Evolutionary conservation across 2,113 vertebrate genomes (phyloP).

Genomic region (Anguilla japonica): DNA sequence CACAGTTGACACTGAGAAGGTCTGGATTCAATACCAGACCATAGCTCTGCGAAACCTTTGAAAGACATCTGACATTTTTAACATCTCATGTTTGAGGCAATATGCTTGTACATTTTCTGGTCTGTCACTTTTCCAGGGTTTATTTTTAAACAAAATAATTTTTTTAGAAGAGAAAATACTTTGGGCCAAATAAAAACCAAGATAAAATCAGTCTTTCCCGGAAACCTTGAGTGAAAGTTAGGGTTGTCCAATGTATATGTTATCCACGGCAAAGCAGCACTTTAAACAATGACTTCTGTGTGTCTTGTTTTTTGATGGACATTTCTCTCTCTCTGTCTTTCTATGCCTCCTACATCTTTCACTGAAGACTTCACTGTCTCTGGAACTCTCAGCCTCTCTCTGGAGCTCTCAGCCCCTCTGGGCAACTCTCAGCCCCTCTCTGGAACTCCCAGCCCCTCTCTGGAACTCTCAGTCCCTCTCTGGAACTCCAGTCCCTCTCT

Average conservation of each 20-base stretch:
- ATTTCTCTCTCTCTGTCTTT: background rate
- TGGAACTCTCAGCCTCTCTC: no score
- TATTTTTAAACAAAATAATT: slow-evolving; percentile 57
- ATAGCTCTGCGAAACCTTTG: no score
- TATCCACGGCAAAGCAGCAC: slow-evolving; percentile 63
- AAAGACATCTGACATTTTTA: no score
- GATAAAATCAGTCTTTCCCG: slow-evolving; percentile 55
- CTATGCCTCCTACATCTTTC: slow-evolving; percentile 41
- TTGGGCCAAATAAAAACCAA: slow-evolving; percentile 61
- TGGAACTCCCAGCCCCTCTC: no score
- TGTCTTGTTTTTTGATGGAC: slow-evolving; percentile 39
- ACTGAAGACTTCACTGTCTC: no score
- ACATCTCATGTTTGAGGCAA: no score
- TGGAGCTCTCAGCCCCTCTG: no score
- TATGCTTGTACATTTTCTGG: slow-evolving; percentile 54
- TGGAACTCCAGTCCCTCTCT: no score
- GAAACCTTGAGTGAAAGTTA: slow-evolving; percentile 59
- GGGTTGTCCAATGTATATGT: slow-evolving; percentile 67
- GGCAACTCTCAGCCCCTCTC: no score
- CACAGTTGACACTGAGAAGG: no score
- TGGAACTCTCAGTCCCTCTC: no score
- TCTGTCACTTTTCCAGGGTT: slow-evolving; percentile 72
- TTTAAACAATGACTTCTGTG: slow-evolving; percentile 62
- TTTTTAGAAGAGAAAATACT: slow-evolving; percentile 49
- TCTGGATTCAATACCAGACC: no score